Evolutionary conservation across 2,797 vertebrate species (phyloP), one percentile per base, ranked within the genome.

Genomic region (Botia almorhae): DNA sequence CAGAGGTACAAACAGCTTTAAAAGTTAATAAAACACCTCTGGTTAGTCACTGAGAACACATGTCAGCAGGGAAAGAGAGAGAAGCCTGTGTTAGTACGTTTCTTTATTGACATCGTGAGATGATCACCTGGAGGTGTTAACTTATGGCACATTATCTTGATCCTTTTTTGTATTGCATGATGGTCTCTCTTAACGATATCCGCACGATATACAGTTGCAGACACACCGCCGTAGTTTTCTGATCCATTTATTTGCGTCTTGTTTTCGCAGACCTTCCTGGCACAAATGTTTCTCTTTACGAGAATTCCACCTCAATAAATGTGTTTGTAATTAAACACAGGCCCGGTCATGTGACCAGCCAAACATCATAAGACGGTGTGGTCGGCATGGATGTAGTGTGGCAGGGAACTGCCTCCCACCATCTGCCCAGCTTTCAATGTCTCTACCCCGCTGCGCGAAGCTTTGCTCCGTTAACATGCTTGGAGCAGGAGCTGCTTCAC

Each of bases 1-100:
- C 77, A 19, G 58, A 80, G 78, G 79, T 85, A 76, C 69, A 84
- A 78, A 83, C 81, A 83, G 55, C 55, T 83, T 81, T 80, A 81
- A 81, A 83, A 83, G 84, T 87, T 74, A 84, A 83, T 86, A 87
- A 85, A 87, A 84, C 84, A 86, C 83, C 79, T 84, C 81, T 83
- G 60, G 82, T 84, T 83, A 86, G 79, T 81, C 83, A 86, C 74
- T 39, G 72, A 50, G 69, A 81, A 82, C 84, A 80, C 83, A 82
- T 74, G 76, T 77, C 46, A 50, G 63, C 33, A 74, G 58, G 48
- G 67, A 76, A 64, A 76, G 46, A 69, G 21, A 76, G 77, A 75
- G 63, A 70, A 51, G 7, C 14, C 48, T 19, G 4, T 0, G 11
- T 46, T 74, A 58, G 16, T 81, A 29, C 21, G 61, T 74, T 82